Percentiles rank a stretch among this genome's conserved stretches.
phyloP scores from a whole-genome alignment of 2,113 vertebrate genomes.

The Oenanthe oenanthe region DNA sequence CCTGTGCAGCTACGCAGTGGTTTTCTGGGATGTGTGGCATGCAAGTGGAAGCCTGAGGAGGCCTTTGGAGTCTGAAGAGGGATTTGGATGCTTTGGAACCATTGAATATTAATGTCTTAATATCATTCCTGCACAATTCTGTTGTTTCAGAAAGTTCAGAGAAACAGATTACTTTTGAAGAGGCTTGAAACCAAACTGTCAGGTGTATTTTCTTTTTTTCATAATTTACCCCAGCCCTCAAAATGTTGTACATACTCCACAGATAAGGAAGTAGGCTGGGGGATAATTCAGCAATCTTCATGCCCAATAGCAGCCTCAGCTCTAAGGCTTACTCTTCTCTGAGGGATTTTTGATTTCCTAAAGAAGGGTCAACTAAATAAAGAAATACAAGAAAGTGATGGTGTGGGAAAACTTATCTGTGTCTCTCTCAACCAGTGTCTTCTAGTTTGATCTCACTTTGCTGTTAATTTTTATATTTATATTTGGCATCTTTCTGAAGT shows the following conservation, averaged over 20 bases:
- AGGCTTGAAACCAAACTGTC: neutral
- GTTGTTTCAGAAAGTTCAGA: constrained; percentile 35
- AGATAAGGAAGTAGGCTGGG: neutral
- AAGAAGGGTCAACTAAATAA: neutral
- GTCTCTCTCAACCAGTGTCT: neutral
- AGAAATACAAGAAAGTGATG: neutral
- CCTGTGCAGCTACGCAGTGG: neutral
- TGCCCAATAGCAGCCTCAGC: neutral
- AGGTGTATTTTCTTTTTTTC: neutral
- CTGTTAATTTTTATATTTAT: constrained; percentile 9
- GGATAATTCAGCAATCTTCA: neutral
- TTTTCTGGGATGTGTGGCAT: constrained; percentile 4
- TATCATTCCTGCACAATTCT: neutral
- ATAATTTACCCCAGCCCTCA: neutral
- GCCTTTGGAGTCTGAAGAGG: neutral
- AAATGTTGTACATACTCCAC: neutral
- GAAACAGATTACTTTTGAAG: constrained; percentile 25
- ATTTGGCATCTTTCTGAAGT: constrained; percentile 32
- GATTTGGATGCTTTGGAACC: constrained; percentile 31
- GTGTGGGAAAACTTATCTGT: neutral
- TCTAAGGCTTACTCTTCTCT: neutral
- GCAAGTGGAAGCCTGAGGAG: neutral
- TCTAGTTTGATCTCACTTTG: constrained; percentile 2
- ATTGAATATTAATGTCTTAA: neutral
- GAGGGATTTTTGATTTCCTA: neutral